Conservation (phyloP, 2,113 vertebrate species). For the Suricata suricatta region DNA sequence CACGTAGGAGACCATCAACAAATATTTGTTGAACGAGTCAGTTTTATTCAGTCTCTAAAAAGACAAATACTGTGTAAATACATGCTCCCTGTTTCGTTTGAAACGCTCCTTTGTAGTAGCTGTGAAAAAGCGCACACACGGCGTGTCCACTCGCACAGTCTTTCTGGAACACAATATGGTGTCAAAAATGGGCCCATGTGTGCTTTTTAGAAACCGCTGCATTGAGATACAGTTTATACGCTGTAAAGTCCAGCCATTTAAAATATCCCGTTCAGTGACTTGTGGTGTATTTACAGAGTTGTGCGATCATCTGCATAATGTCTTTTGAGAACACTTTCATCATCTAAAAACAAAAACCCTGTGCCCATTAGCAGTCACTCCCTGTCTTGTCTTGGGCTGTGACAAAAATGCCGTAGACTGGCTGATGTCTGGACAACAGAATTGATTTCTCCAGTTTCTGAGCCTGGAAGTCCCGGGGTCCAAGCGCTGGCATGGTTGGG, state of each 20-base stretch:
- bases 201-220: not conserved
- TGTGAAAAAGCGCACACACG: not conserved
- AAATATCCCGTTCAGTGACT: not conserved
- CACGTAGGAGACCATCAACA: not conserved
- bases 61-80: not conserved
- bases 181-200: slow-evolving; percentile 8
- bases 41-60: not conserved
- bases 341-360: not conserved
- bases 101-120: not conserved
- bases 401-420: not conserved
- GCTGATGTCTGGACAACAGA: not conserved
- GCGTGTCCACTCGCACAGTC: not conserved
- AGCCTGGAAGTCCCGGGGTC: not conserved
- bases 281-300: not conserved
- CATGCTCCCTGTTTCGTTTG: not conserved
- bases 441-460: not conserved
- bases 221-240: not conserved
- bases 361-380: not conserved
- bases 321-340: not conserved
- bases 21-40: not conserved
- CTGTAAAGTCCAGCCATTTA: not conserved
- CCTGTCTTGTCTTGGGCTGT: not conserved
- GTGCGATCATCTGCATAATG: not conserved
- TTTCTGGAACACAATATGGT: not conserved
- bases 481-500: not conserved